Evolutionary conservation across 2,113 vertebrate genomes (phyloP).

Genomic region (Epinephelus cyanopodus): DNA sequence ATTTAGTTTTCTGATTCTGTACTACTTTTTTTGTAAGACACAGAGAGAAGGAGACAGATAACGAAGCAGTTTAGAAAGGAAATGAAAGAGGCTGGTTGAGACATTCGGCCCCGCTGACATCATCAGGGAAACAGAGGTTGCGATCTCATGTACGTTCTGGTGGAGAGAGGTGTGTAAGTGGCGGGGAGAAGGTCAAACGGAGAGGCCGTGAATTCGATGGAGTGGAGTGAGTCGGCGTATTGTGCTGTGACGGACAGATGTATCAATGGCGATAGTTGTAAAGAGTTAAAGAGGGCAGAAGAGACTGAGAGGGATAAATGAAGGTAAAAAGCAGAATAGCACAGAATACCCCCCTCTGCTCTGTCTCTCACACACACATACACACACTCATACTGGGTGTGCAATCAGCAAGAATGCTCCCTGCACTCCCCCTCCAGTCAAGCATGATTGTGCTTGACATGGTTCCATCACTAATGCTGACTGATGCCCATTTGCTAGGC

Average conservation of each 20-base stretch:
- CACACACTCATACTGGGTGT: constrained; percentile 19
- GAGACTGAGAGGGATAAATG: constrained; percentile 47
- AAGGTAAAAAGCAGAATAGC: constrained; percentile 42
- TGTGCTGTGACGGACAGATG: constrained; percentile 22
- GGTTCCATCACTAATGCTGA: constrained; percentile 83
- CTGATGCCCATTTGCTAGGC: constrained; percentile 81
- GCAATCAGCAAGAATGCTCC: constrained; percentile 63
- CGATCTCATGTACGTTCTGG: neutral
- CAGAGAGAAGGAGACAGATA: constrained; percentile 1
- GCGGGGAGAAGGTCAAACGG: neutral
- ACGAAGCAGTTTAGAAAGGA: neutral
- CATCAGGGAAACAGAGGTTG: constrained; percentile 3
- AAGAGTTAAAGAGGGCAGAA: constrained; percentile 42
- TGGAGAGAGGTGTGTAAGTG: neutral
- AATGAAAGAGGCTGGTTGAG: neutral
- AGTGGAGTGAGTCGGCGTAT: constrained; percentile 14
- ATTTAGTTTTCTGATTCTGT: no score
- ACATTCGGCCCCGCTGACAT: neutral
- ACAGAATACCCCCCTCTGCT: neutral
- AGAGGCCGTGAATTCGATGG: neutral
- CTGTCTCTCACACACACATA: constrained; percentile 35
- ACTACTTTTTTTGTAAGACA: neutral
- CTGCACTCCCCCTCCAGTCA: constrained; percentile 71
- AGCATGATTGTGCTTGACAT: constrained; percentile 78
- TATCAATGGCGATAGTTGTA: constrained; percentile 9